Evolutionary conservation across 2,797 vertebrate genomes (phyloP).

Genomic region (Vespertilio murinus): DNA sequence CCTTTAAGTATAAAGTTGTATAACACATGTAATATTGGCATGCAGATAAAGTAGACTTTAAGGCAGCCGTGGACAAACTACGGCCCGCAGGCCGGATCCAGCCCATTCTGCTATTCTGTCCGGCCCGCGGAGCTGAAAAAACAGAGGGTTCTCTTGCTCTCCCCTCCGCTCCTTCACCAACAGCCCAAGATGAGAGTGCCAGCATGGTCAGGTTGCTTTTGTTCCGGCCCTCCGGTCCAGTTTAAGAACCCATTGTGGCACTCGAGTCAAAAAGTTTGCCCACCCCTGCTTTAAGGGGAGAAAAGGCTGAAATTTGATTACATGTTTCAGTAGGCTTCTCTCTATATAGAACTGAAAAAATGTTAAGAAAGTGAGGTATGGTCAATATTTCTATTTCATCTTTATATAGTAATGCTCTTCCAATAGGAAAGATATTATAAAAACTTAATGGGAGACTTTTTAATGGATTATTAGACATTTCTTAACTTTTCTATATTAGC

Average conservation of each 20-base stretch:
- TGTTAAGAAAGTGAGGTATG: neutral
- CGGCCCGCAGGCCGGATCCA: no score
- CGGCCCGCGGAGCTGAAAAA: no score
- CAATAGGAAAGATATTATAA: conserved; percentile 5
- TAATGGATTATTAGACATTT: neutral
- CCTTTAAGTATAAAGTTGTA: neutral
- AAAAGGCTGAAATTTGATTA: neutral
- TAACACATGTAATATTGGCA: neutral
- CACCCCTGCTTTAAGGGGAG: neutral
- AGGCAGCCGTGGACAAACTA: no score
- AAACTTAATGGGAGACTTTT: neutral
- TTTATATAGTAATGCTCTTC: conserved; percentile 31
- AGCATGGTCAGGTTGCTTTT: no score
- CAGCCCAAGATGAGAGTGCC: no score
- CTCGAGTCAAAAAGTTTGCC: no score
- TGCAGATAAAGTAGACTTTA: neutral
- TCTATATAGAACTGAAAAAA: neutral
- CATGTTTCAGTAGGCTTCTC: neutral
- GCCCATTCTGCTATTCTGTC: no score
- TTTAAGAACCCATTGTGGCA: no score
- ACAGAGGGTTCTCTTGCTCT: no score
- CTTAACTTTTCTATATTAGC: neutral
- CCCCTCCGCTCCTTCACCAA: no score
- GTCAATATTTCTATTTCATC: neutral
- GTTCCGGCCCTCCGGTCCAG: no score